Evolutionary conservation across 2,888 invertebrate species (phyloP), one percentile per base, ranked within the genome.

Genomic region (Pheosia gnoma): DNA sequence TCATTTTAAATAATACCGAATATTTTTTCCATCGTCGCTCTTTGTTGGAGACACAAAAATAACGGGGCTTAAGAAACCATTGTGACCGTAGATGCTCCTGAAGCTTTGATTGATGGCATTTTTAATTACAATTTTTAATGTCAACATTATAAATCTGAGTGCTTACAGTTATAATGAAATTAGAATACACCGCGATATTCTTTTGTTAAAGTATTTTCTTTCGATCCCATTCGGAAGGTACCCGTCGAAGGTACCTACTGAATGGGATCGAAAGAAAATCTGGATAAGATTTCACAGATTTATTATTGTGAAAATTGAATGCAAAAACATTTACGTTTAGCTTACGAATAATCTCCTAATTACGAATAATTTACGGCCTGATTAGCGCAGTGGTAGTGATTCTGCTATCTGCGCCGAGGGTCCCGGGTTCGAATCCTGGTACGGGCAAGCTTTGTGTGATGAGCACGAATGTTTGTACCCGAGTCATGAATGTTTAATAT

Each of bases 81-180:
- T 88, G 82, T 86, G 79, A 67, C 54, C 62, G 67, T 69, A 61
- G 60, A 59, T 69, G 60, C 59, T 65, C 64, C 72, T 74, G 80
- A 67, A 68, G 60, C 70, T 71, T 68, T 89, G 90, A 90, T 89
- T 89, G 88, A 89, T 88, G 87, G 69, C 68, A 74, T 77, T 88
- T 88, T 89, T 87, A 89, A 89, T 90, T 90, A 87, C 80, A 81
- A 78, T 87, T 87, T 84, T 86, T 85, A 79, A 81, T 84, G 88
- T 87, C 85, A 87, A 86, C 87, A 87, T 80, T 82, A 86, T 88
- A 83, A 87, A 85, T 88, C 86, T 87, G 83, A 62, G 72, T 72
- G 71, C 78, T 80, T 75, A 78, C 65, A 66, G 75, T 79, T 67
- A 64, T 80, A 81, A 82, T 82, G 77, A 74, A 85, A 80, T 75